A percentile compares a stretch with the other conserved stretches of the same genome.
Conservation (phyloP, 1,140 invertebrate genomes). For the Neotoxoptera formosana region DNA sequence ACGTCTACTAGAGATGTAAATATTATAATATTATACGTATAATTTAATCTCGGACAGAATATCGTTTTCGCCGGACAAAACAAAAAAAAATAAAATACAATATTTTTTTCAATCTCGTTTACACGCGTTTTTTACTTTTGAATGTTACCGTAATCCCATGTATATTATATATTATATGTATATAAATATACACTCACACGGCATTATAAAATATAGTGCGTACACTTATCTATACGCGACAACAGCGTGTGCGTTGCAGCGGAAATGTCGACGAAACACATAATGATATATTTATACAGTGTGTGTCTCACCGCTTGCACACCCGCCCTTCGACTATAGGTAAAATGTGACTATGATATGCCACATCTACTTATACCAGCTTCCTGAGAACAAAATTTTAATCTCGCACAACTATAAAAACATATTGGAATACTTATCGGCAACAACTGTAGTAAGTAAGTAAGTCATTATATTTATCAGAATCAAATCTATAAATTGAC, state of each 20-base stretch:
- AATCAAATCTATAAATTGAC: not conserved
- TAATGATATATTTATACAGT: not conserved
- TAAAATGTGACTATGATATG: not conserved
- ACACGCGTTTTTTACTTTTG: not conserved
- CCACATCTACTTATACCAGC: not conserved
- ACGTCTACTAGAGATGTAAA: not conserved
- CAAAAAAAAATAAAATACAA: not conserved
- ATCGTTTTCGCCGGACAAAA: not conserved
- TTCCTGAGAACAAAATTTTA: not conserved
- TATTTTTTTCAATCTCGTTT: not conserved
- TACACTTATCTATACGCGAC: not conserved
- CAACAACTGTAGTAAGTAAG: not conserved
- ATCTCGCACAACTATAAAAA: not conserved
- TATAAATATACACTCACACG: not conserved
- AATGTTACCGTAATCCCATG: not conserved
- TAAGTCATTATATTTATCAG: not conserved
- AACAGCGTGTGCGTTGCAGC: not conserved
- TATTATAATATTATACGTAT: conserved; percentile 7
- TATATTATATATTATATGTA: too few species aligned
- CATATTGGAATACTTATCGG: not conserved
- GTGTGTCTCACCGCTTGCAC: not conserved
- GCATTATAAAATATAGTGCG: not conserved
- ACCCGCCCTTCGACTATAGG: not conserved
- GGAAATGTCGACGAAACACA: not conserved
- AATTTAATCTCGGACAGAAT: not conserved